phyloP scores from a whole-genome alignment of 1,140 invertebrate genomes.

The Drosophila simulans region DNA sequence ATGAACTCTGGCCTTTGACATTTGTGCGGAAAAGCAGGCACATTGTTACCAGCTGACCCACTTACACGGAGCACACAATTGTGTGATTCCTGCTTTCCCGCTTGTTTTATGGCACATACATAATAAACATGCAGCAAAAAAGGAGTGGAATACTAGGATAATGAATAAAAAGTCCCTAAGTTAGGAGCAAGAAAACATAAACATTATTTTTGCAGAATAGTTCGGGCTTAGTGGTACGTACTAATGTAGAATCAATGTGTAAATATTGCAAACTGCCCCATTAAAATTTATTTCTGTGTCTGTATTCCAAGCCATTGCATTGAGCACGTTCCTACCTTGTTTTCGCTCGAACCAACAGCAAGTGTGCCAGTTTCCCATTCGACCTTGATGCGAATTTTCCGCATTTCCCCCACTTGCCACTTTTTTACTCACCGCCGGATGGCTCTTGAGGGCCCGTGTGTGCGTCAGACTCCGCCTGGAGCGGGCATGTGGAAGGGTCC shows the following conservation, averaged over 20 bases:
- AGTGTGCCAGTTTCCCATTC: slow-evolving; percentile 1
- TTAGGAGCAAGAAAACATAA: background rate
- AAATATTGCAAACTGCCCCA: background rate
- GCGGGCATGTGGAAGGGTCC: slow-evolving; percentile 93
- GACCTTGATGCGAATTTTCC: slow-evolving; percentile 17
- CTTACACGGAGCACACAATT: background rate
- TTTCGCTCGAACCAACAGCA: slow-evolving; percentile 4
- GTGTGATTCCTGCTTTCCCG: background rate
- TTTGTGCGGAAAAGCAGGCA: background rate
- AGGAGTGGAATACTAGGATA: background rate
- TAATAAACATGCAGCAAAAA: background rate
- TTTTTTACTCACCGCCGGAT: slow-evolving; percentile 92
- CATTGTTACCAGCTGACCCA: background rate
- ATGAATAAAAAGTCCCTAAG: too few species aligned
- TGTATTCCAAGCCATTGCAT: background rate
- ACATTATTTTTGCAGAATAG: background rate
- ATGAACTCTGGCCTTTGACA: slow-evolving; percentile 28
- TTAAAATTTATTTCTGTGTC: background rate
- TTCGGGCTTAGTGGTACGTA: background rate
- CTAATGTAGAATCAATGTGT: background rate
- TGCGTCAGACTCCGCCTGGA: slow-evolving; percentile 94
- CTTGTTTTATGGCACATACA: background rate
- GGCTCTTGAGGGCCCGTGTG: slow-evolving; percentile 93
- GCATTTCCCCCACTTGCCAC: background rate
- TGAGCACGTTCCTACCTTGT: slow-evolving; percentile 18